Percentiles rank a stretch among this genome's conserved stretches.
These are phyloP conservation scores for Calonectris borealis DNA, from an alignment of 2,113 vertebrate genomes.

Conservation along the genomic window DNA sequence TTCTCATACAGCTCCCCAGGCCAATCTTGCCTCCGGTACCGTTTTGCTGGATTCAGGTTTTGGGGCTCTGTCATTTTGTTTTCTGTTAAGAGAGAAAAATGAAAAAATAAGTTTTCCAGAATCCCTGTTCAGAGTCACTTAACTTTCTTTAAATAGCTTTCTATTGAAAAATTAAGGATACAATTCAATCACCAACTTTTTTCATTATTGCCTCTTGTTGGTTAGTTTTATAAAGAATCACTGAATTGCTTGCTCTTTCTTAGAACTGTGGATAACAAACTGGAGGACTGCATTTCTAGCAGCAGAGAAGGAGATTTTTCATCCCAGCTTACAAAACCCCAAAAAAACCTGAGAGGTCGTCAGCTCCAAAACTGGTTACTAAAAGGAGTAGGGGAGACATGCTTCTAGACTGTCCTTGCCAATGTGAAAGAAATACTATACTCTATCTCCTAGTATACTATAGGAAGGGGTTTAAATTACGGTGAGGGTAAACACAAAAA, in stretches of 20 bases:
- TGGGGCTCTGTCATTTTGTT: slow-evolving; percentile 75
- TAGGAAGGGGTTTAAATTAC: neutral
- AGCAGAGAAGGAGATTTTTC: neutral
- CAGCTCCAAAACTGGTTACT: neutral
- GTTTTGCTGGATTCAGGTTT: slow-evolving; percentile 82
- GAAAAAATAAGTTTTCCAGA: neutral
- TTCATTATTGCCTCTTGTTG: neutral
- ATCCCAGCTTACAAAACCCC: neutral
- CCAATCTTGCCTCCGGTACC: slow-evolving; percentile 93
- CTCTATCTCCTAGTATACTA: neutral
- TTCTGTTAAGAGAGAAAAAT: slow-evolving; percentile 1
- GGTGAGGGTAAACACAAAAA: neutral
- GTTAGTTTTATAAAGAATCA: neutral
- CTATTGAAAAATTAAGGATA: neutral
- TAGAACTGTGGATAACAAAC: neutral
- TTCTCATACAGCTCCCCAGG: slow-evolving; percentile 93
- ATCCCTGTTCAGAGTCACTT: neutral
- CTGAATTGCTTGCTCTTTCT: neutral
- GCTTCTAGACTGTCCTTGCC: neutral
- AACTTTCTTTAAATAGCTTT: neutral
- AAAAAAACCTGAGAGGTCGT: neutral
- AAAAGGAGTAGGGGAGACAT: neutral
- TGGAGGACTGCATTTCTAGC: neutral
- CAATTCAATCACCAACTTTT: neutral
- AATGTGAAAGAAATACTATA: neutral